These are phyloP conservation scores for Columba livia DNA, from an alignment of 2,113 vertebrate genomes.

Conservation along the genomic window DNA sequence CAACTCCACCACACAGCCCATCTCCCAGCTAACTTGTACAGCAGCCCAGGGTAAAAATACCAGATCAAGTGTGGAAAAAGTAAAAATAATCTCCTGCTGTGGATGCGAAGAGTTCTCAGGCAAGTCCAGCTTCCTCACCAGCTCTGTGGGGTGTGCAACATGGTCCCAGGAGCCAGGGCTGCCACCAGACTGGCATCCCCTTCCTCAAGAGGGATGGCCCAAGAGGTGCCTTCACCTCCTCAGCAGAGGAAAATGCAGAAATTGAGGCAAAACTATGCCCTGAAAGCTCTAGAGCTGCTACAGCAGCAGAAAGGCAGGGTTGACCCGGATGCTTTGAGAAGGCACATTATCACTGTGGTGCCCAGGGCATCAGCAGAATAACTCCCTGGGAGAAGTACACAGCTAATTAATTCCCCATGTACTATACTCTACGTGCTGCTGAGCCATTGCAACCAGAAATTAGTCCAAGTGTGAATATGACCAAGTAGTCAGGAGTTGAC, in stretches of 20 bases:
- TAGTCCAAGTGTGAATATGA: neutral
- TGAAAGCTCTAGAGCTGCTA: neutral
- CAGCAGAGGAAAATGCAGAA: neutral
- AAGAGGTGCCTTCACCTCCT: fast-evolving
- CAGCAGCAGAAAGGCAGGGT: constrained; percentile 16
- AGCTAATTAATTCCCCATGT: constrained; percentile 46
- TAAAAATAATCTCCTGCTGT: neutral
- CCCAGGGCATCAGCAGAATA: constrained; percentile 4
- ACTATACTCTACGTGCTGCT: neutral
- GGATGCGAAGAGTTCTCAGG: neutral
- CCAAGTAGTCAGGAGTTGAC: neutral
- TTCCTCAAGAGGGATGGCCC: neutral
- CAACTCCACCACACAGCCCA: neutral
- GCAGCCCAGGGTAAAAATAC: constrained; percentile 15
- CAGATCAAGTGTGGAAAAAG: neutral
- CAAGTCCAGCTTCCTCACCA: neutral
- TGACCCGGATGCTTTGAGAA: neutral
- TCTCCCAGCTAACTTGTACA: neutral
- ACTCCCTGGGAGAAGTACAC: neutral
- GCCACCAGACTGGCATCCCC: neutral
- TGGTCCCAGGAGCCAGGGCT: fast-evolving
- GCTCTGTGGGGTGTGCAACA: fast-evolving
- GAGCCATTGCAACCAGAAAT: neutral
- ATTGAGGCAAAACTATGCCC: neutral
- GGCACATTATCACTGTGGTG: fast-evolving